Percentiles rank a stretch among this genome's conserved stretches.
These are phyloP conservation scores for Cricetomys ansorgei DNA, from an alignment of 2,113 vertebrate species.

Conservation along the genomic window DNA sequence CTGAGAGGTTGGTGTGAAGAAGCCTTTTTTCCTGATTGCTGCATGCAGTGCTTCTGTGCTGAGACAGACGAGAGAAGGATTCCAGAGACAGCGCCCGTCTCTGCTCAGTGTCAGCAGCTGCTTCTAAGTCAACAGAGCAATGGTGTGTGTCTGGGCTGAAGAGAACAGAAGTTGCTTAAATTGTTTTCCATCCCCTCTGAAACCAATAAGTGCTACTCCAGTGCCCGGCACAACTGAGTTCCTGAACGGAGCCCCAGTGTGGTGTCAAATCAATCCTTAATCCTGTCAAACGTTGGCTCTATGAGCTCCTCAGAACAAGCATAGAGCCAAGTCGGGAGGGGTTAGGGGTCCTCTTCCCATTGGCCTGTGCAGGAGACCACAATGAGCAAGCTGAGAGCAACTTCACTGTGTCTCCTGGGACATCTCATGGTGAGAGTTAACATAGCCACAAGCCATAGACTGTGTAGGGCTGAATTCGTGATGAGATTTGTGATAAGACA, in stretches of 20 bases:
- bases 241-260: neutral
- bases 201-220: conserved; percentile 82
- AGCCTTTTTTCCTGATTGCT: neutral
- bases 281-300: conserved; percentile 26
- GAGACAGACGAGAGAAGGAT: conserved; percentile 77
- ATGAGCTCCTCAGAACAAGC: neutral
- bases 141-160: conserved; percentile 77
- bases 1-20: neutral
- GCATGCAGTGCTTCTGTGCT: conserved; percentile 54
- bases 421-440: neutral
- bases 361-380: neutral
- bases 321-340: neutral
- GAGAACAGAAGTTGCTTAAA: conserved; percentile 71
- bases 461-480: neutral
- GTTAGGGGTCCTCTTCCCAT: neutral
- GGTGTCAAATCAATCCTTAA: conserved; percentile 68
- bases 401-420: neutral
- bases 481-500: neutral
- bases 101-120: conserved; percentile 66
- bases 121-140: conserved; percentile 76
- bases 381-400: rapidly evolving
- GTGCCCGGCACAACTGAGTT: conserved; percentile 49
- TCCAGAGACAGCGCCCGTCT: conserved; percentile 57
- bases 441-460: neutral
- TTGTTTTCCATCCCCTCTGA: conserved; percentile 76